Conservation (phyloP, 2,888 invertebrate species). For the Cancer borealis region DNA sequence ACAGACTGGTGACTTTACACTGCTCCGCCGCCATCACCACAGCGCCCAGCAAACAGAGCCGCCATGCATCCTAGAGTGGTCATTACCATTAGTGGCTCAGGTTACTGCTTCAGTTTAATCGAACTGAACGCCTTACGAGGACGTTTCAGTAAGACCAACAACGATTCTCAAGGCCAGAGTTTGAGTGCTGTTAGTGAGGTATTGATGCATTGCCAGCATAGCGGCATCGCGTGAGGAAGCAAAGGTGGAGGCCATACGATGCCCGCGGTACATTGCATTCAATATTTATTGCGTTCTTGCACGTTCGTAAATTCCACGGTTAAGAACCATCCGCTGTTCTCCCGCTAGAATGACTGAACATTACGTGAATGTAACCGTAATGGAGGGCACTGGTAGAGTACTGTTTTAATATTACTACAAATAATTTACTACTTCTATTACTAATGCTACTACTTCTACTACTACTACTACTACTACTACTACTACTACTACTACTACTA, state of each 20-base stretch:
- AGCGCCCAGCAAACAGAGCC: neutral
- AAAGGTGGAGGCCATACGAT: neutral
- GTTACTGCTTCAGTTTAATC: neutral
- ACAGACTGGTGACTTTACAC: neutral
- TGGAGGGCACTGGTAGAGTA: neutral
- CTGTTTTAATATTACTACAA: too few relatives aligned
- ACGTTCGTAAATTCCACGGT: neutral
- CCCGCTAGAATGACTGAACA: neutral
- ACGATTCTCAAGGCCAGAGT: neutral
- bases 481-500: neutral
- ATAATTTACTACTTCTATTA: neutral
- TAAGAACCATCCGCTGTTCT: neutral
- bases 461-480: neutral
- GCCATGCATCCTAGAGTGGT: conserved; percentile 11
- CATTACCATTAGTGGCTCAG: neutral
- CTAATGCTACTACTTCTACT: neutral
- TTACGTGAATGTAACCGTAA: neutral
- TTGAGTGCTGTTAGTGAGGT: neutral
- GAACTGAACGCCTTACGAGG: neutral
- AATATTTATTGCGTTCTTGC: neutral
- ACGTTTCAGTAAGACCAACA: neutral
- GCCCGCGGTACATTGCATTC: neutral
- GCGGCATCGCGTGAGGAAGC: neutral
- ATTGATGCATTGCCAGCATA: neutral
- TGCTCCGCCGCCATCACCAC: neutral